A percentile compares a stretch with the other conserved stretches of the same genome.
These are phyloP conservation scores for Spilosoma lubricipeda DNA, from an alignment of 2,888 invertebrate species.

Conservation along the genomic window DNA sequence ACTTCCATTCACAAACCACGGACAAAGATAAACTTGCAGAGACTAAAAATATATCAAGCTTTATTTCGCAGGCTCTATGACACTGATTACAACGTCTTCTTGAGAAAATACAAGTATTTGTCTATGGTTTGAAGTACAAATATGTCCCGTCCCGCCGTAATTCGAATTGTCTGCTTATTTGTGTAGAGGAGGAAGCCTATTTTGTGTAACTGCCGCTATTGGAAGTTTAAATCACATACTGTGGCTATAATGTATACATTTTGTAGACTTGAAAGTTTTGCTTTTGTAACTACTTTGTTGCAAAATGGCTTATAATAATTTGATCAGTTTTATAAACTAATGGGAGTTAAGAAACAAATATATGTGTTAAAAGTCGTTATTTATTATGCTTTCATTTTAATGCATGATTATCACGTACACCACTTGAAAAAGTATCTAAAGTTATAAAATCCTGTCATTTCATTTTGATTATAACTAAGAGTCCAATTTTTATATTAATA, in stretches of 20 bases:
- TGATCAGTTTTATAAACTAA: not conserved
- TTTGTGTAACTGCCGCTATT: conserved; percentile 37
- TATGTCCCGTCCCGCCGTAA: conserved; percentile 31
- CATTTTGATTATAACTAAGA: not conserved
- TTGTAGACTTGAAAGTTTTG: conserved; percentile 5
- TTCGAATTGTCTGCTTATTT: conserved; percentile 35
- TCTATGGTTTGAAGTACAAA: conserved; percentile 29
- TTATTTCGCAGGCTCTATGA: conserved; percentile 13
- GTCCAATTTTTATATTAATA: too few relatives aligned
- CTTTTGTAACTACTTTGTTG: conserved; percentile 27
- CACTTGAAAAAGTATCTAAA: not conserved
- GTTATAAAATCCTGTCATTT: not conserved
- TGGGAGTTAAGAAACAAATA: not conserved
- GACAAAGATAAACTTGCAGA: conserved; percentile 25
- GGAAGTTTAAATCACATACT: conserved; percentile 32
- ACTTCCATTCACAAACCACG: conserved; percentile 39
- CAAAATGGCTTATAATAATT: not conserved
- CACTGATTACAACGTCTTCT: conserved; percentile 13
- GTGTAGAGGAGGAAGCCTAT: conserved; percentile 26
- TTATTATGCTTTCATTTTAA: not conserved
- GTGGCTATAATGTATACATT: conserved; percentile 11
- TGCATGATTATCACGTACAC: too few relatives aligned
- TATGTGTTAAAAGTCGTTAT: not conserved
- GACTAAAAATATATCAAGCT: conserved; percentile 8
- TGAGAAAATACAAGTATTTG: conserved; percentile 17